Percentiles rank a stretch among this genome's conserved stretches.
phyloP scores from a whole-genome alignment of 2,888 invertebrate genomes.

The Drosophila atroscutellata region DNA sequence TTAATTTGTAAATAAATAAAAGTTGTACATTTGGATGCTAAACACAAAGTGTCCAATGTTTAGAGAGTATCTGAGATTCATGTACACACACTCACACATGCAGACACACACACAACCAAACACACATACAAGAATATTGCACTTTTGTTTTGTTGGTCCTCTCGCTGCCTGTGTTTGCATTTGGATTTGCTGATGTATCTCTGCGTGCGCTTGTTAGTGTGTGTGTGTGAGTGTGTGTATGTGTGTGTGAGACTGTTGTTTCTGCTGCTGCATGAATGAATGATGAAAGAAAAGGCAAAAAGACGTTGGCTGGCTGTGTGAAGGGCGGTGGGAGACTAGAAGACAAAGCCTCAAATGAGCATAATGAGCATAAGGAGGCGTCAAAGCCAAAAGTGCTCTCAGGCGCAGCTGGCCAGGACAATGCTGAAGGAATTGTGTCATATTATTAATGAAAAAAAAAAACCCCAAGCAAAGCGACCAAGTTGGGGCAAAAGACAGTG shows the following conservation, averaged over 20 bases:
- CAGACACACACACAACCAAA: neutral
- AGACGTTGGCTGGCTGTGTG: constrained; percentile 51
- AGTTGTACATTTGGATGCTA: neutral
- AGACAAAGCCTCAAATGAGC: constrained; percentile 81
- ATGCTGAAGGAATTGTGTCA: constrained; percentile 77
- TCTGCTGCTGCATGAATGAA: constrained; percentile 65
- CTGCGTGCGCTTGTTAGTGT: constrained; percentile 6
- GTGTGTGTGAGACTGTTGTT: constrained; percentile 8
- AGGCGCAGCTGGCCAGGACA: constrained; percentile 73
- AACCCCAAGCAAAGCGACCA: constrained; percentile 22
- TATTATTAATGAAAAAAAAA: constrained; percentile 72
- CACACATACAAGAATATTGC: constrained; percentile 41
- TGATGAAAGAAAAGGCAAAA: constrained; percentile 74
- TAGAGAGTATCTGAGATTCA: constrained; percentile 31
- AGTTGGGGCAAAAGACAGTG: constrained; percentile 4
- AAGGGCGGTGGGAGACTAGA: constrained; percentile 26
- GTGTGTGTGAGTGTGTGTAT: neutral
- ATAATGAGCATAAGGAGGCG: constrained; percentile 79
- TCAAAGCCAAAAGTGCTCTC: constrained; percentile 77
- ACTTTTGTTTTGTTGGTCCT: constrained; percentile 59
- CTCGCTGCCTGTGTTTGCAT: constrained; percentile 61
- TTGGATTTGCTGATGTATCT: constrained; percentile 68
- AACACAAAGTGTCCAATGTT: neutral
- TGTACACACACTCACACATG: neutral
- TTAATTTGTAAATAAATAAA: neutral